Evolutionary conservation across 2,797 vertebrate species (phyloP).

Genomic region (Atherinosoma microstoma): DNA sequence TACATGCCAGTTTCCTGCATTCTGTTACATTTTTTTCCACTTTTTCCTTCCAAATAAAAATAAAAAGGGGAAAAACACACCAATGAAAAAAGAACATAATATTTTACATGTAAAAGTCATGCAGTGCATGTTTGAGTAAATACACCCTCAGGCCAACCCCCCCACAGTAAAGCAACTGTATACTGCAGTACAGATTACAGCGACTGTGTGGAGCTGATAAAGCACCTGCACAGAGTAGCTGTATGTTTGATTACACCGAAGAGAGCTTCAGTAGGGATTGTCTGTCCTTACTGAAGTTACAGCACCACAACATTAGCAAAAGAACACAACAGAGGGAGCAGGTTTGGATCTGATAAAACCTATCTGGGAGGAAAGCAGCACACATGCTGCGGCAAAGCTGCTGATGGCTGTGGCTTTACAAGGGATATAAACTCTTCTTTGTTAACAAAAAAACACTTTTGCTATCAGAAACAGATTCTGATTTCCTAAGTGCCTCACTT

Average conservation of each 20-base stretch:
- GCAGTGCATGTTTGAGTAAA: background rate
- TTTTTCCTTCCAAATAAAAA: no score
- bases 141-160: background rate
- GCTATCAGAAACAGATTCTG: constrained; percentile 8
- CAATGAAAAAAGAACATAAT: no score
- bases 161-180: background rate
- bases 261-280: constrained; percentile 21
- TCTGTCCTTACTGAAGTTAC: constrained; percentile 23
- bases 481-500: constrained; percentile 31
- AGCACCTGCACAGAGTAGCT: background rate
- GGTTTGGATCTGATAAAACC: constrained; percentile 49
- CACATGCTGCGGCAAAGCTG: constrained; percentile 44
- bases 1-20: background rate
- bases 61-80: no score
- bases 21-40: background rate
- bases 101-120: background rate
- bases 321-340: constrained; percentile 30
- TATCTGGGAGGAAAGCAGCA: constrained; percentile 39
- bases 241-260: constrained; percentile 24
- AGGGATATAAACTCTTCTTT: constrained; percentile 43
- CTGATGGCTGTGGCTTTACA: constrained; percentile 50
- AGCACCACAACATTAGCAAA: constrained; percentile 26
- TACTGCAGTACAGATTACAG: background rate
- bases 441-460: constrained; percentile 24
- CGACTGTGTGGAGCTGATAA: constrained; percentile 20